Conservation (phyloP, 2,113 vertebrate species). For the Notiomystis cincta region DNA sequence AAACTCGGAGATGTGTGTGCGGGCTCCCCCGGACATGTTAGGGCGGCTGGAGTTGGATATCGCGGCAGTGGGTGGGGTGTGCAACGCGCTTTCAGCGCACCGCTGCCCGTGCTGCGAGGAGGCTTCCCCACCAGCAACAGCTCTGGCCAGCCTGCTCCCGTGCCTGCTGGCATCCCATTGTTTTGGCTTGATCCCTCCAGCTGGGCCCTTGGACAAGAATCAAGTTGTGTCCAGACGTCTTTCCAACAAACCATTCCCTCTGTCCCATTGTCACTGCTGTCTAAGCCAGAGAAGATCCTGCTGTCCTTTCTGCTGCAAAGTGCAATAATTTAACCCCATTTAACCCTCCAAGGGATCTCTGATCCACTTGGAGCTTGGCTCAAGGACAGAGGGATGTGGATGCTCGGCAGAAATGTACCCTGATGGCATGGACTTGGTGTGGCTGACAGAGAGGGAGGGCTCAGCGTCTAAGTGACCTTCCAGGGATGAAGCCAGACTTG, state of each 20-base stretch:
- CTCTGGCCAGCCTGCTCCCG: neutral
- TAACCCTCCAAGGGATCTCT: neutral
- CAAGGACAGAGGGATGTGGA: no score
- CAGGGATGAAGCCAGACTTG: neutral
- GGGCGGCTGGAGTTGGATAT: neutral
- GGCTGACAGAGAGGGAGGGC: neutral
- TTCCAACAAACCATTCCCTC: neutral
- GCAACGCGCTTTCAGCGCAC: neutral
- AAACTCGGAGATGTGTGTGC: neutral
- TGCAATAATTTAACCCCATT: neutral
- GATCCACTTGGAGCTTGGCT: neutral
- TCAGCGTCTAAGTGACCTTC: neutral
- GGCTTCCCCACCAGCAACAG: neutral
- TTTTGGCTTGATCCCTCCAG: neutral
- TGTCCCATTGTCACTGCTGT: neutral
- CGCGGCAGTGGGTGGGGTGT: neutral
- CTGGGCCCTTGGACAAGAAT: neutral
- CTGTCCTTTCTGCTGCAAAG: neutral
- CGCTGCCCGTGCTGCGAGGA: neutral
- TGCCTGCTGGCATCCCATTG: neutral
- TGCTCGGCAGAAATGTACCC: neutral
- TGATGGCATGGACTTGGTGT: fast-evolving
- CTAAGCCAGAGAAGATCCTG: neutral
- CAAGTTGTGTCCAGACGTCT: fast-evolving
- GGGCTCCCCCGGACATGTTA: neutral